Evolutionary conservation across 2,888 invertebrate species (phyloP).

Genomic region (Griposia aprilina): DNA sequence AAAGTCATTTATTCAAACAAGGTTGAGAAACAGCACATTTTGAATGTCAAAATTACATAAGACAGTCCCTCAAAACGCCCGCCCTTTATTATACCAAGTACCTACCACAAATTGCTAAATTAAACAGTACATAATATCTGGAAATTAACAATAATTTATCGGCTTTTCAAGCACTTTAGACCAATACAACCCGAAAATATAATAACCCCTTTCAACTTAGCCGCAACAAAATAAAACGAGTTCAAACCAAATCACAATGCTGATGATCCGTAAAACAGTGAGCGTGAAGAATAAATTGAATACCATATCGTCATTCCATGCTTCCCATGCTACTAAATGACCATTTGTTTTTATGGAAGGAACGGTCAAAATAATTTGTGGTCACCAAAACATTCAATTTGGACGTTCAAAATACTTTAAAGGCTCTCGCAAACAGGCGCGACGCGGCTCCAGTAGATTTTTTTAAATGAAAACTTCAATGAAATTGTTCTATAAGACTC

Average conservation of each 20-base stretch:
- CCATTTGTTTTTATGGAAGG: slow-evolving; percentile 66
- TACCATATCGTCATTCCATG: slow-evolving; percentile 82
- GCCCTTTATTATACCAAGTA: no score
- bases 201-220: slow-evolving; percentile 51
- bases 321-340: slow-evolving; percentile 69
- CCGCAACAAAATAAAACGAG: slow-evolving; percentile 49
- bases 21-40: no score
- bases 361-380: slow-evolving; percentile 66
- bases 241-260: slow-evolving; percentile 63
- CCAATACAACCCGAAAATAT: slow-evolving; percentile 9
- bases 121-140: neutral
- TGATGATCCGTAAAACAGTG: slow-evolving; percentile 75
- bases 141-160: neutral
- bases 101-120: neutral
- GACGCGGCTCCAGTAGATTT: no score
- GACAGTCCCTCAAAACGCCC: no score
- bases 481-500: no score
- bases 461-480: no score
- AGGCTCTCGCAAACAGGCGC: no score
- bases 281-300: slow-evolving; percentile 80
- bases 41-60: no score
- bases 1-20: no score
- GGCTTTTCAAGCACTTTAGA: neutral
- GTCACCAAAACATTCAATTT: slow-evolving; percentile 69
- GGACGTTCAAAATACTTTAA: slow-evolving; percentile 48